These are phyloP conservation scores for Fragum fragum DNA, from an alignment of 2,888 invertebrate genomes.

Conservation along the genomic window DNA sequence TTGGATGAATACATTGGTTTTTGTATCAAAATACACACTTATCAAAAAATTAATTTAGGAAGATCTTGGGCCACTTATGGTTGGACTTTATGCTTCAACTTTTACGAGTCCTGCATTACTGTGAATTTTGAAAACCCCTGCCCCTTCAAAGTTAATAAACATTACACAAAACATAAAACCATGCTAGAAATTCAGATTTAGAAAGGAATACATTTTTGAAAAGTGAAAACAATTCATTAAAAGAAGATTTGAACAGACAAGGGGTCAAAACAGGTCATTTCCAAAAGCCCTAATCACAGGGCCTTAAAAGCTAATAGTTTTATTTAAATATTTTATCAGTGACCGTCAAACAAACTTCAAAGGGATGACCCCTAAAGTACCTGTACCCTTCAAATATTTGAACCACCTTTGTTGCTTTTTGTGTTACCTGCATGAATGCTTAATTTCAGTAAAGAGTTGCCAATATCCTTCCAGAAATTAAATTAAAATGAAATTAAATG, in stretches of 20 bases:
- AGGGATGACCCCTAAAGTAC: constrained; percentile 20
- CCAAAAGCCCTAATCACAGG: constrained; percentile 22
- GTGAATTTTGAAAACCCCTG: no score
- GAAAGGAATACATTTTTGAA: neutral
- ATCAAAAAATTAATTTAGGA: no score
- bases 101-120: no score
- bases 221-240: constrained; percentile 3
- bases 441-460: no score
- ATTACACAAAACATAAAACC: no score
- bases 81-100: no score
- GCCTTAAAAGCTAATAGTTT: constrained; percentile 32
- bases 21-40: no score
- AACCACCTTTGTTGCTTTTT: neutral
- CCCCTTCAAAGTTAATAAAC: no score
- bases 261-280: neutral
- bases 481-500: no score
- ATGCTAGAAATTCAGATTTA: neutral
- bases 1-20: neutral
- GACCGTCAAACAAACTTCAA: constrained; percentile 10
- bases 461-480: no score
- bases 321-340: constrained; percentile 30
- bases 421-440: no score
- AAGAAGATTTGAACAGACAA: neutral
- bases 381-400: neutral
- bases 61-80: no score